Evolutionary conservation across 2,113 vertebrate genomes (phyloP).

Genomic region (Eleginops maclovinus): DNA sequence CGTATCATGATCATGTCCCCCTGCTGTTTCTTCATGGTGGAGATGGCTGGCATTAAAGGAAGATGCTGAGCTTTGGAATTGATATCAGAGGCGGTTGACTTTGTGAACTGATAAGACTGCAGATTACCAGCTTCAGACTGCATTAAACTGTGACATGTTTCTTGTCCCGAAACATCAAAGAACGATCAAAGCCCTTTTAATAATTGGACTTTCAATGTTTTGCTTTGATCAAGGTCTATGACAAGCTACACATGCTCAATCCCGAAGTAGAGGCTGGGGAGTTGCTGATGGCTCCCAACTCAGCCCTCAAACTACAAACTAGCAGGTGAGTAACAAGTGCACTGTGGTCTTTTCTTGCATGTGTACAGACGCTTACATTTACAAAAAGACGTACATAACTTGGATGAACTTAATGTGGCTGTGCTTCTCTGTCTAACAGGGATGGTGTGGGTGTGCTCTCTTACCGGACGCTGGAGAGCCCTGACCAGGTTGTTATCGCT

Average conservation of each 20-base stretch:
- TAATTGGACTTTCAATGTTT: constrained; percentile 58
- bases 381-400: background rate
- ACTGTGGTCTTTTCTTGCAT: background rate
- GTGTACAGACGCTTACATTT: background rate
- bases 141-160: constrained; percentile 60
- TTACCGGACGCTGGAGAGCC: constrained; percentile 87
- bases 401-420: background rate
- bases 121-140: constrained; percentile 64
- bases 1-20: constrained; percentile 9
- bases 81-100: constrained; percentile 48
- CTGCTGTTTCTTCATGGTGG: constrained; percentile 24
- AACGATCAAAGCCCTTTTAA: constrained; percentile 42
- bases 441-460: constrained; percentile 86
- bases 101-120: constrained; percentile 56
- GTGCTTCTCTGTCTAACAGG: constrained; percentile 72
- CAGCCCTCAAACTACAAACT: constrained; percentile 81
- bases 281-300: constrained; percentile 87
- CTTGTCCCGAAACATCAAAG: constrained; percentile 58
- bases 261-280: constrained; percentile 87
- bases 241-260: constrained; percentile 88
- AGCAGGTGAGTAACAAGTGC: constrained; percentile 79
- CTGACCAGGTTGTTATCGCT: constrained; percentile 85
- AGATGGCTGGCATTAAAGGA: constrained; percentile 28
- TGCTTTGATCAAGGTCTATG: constrained; percentile 88
- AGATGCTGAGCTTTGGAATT: constrained; percentile 38